Base-by-base conservation (phyloP, 2,888 invertebrate species). In the Serrognathus titanus region DNA sequence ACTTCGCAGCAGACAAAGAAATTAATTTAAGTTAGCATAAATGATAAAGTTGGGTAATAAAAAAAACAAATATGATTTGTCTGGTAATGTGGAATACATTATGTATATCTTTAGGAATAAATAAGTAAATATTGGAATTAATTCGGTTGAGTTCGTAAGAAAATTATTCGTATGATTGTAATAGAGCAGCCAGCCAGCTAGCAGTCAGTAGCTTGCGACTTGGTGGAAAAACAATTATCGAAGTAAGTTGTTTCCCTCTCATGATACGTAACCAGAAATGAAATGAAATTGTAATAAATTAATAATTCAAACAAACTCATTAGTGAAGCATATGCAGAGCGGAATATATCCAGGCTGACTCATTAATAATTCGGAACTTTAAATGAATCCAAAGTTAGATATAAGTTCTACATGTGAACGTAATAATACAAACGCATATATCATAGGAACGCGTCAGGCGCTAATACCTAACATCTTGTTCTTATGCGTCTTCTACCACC, bases 281-380 rank as follows among this genome's bases (percentile, higher is more conserved):
- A 68, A 71, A 70, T 70, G 69, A 68, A 72, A 70, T 71, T 66
- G 71, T 68, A 72, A 73, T 73, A 74, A 75, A 73, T 75, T 74
- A 73, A 73, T 74, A 73, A 74, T 73, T 73, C 73, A 73, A 71
- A 72, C 71, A 71, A 72, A 74, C 69, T 74, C 74, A 73, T 75
- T 75, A 74, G 74, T 61, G 69, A 71, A 66, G 69, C 73, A 74
- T 71, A 74, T 70, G 71, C 71, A 60, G 66, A 53, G 64, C 62
- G 68, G 69, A 69, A 71, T 70, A 71, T 70, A 73, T 71, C 70
- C 72, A 69, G 52, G 68, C 72, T 71, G 71, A 66, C 74, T 75
- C 75, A 74, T 75, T 75, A 75, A 75, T 75, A 74, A 75, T 74
- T 73, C 74, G 68, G 69, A 72, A 72, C 68, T 74, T 74, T 74